Evolutionary conservation across 2,888 invertebrate species (phyloP).

Genomic region (Oscheius sp.): DNA sequence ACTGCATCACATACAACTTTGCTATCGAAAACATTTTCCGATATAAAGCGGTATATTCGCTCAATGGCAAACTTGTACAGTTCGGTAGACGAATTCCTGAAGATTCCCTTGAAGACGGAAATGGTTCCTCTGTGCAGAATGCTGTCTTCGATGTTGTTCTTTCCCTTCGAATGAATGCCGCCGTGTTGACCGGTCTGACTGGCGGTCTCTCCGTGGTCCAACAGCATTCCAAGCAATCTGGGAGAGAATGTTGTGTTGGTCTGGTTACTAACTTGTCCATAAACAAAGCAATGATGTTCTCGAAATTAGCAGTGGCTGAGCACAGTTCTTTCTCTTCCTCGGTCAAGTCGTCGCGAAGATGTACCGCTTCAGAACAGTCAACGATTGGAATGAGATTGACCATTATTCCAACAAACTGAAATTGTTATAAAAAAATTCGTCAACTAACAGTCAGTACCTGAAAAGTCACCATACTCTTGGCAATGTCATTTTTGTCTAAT

Average conservation of each 20-base stretch:
- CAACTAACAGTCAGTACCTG: slow-evolving; percentile 55
- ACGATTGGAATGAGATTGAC: slow-evolving; percentile 85
- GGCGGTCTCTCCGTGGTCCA: slow-evolving; percentile 47
- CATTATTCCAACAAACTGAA: slow-evolving; percentile 77
- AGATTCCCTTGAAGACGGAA: slow-evolving; percentile 54
- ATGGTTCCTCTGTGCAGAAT: slow-evolving; percentile 53
- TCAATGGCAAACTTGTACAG: slow-evolving; percentile 80
- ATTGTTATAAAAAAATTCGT: neutral
- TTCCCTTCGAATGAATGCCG: slow-evolving; percentile 42
- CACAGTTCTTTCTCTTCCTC: slow-evolving; percentile 83
- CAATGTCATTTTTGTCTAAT: slow-evolving; percentile 88
- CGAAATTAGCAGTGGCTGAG: slow-evolving; percentile 86
- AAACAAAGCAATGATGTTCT: slow-evolving; percentile 88
- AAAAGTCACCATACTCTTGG: slow-evolving; percentile 76
- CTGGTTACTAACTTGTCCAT: slow-evolving; percentile 80
- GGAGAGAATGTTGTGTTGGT: neutral
- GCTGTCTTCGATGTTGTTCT: slow-evolving; percentile 49
- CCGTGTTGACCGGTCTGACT: slow-evolving; percentile 43
- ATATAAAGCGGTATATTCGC: slow-evolving; percentile 82
- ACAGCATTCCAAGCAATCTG: slow-evolving; percentile 51
- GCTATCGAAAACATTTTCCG: slow-evolving; percentile 84
- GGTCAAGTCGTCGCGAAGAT: slow-evolving; percentile 81
- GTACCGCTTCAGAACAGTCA: slow-evolving; percentile 85
- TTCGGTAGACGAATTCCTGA: slow-evolving; percentile 47
- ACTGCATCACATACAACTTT: slow-evolving; percentile 86